These are phyloP conservation scores for Hemitrygon akajei DNA, from an alignment of 2,797 vertebrate species.

Conservation along the genomic window DNA sequence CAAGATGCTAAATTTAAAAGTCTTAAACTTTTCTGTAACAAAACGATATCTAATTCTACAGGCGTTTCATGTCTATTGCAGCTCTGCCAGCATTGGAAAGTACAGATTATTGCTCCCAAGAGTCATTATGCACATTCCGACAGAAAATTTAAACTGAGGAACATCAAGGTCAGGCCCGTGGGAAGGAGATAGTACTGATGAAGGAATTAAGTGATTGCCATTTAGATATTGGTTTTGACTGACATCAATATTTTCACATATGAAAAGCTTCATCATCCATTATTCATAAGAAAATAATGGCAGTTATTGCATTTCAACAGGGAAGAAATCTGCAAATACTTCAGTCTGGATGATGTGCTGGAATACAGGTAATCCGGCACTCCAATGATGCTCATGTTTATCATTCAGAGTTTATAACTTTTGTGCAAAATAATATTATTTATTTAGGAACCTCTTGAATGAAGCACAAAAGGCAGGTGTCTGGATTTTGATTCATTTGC, in stretches of 20 bases:
- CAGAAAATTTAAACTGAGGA: slow-evolving; percentile 21
- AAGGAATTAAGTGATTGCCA: background rate
- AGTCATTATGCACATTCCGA: background rate
- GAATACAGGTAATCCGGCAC: background rate
- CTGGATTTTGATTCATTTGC: background rate
- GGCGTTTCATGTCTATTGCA: background rate
- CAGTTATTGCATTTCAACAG: slow-evolving; percentile 6
- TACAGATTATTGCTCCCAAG: background rate
- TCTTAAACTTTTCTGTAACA: background rate
- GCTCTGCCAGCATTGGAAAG: background rate
- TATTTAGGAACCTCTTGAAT: background rate
- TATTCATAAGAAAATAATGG: slow-evolving; percentile 22
- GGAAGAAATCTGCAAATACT: background rate
- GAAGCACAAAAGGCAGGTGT: background rate
- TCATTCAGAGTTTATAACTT: background rate
- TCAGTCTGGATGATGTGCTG: background rate
- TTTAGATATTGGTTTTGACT: slow-evolving; percentile 20
- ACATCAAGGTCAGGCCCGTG: slow-evolving; percentile 19
- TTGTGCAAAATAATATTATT: background rate
- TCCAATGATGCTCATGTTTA: background rate
- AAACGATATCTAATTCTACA: background rate
- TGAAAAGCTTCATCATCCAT: slow-evolving; percentile 20
- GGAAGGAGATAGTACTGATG: background rate
- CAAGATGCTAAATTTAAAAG: background rate
- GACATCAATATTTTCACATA: slow-evolving; percentile 19